phyloP scores from a whole-genome alignment of 2,888 invertebrate species.

The Cordylochernes scorpioides region DNA sequence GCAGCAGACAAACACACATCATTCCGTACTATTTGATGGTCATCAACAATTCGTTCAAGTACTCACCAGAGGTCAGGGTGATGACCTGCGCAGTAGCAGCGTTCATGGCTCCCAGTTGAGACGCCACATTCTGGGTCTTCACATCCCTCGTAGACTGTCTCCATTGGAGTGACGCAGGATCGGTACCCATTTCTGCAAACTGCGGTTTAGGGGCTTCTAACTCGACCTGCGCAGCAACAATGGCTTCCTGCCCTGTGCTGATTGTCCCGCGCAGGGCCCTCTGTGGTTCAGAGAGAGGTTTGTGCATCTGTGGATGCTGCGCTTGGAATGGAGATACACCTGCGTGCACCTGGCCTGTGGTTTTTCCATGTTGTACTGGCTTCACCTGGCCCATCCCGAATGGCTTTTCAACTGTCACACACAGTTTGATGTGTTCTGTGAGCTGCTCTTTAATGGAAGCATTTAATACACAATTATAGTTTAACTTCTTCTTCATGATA shows the following conservation, averaged over 20 bases:
- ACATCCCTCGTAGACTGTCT: conserved; percentile 76
- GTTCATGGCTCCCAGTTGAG: conserved; percentile 94
- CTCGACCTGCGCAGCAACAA: conserved; percentile 56
- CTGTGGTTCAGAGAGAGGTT: conserved; percentile 66
- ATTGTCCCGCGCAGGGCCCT: conserved; percentile 73
- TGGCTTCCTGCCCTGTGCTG: conserved; percentile 57
- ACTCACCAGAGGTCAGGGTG: conserved; percentile 44
- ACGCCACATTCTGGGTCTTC: conserved; percentile 80
- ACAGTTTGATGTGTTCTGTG: no score
- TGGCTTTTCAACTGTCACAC: no score
- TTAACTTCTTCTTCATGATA: no score
- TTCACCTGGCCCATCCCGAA: no score
- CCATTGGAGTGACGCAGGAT: conserved; percentile 65
- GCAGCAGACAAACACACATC: no score
- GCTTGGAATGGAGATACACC: no score
- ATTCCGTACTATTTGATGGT: not conserved
- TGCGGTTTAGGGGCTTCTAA: conserved; percentile 32
- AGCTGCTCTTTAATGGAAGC: no score
- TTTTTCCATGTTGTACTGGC: no score
- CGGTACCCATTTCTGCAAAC: conserved; percentile 47
- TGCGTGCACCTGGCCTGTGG: no score
- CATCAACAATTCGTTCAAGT: not conserved
- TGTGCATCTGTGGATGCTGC: conserved; percentile 58
- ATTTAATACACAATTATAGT: no score
- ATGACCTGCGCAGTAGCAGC: conserved; percentile 94